Base-by-base conservation (phyloP, 2,113 vertebrate genomes). In the Isichthys henryi region DNA sequence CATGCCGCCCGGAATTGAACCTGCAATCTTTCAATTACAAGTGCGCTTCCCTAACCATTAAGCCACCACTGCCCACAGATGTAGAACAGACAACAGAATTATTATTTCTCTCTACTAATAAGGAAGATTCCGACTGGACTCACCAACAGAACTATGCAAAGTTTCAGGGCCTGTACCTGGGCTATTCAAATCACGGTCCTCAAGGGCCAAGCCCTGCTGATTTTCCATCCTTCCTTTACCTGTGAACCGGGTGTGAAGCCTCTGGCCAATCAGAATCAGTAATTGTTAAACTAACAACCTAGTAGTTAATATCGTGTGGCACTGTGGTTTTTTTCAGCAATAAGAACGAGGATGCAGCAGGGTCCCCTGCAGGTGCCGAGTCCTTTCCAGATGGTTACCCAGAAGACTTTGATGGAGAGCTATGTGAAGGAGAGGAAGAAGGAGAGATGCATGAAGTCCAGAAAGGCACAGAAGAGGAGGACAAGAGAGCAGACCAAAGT, bases 381-480 rank as follows among this genome's bases (percentile, higher is more conserved):
- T 89, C 84, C 13, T 91, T 90, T 82, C 89, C 92, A 45, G 92
- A 93, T 1, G 92, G 93, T 21, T 92, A 92, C 70, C 89, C 45
- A 62, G 92, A 90, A 80, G 92, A 92, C 35, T 90, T 89, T 11
- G 83, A 88, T 82, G 84, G 91, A n/a, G 94, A 94, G 2, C 5
- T 5, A 0, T 91, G 93, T n/a, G 87, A 17, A 2, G 89, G 90
- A 2, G 88, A 5, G 43, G 49, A 21, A 66, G 49, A 48, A 19
- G 88, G 86, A 56, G 89, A 89, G 39, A 80, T 86, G 27, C 35
- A 50, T 21, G 23, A 90, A n/a, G 19, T 53, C 0, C 31, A 90
- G 7, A 89, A 13, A 0, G 89, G 80, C 35, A 1, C n/a, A 88
- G 3, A 77, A 17, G 43, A 87, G 53, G 27, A 88, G 53, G 39